Evolutionary conservation across 2,113 vertebrate species (phyloP).

Genomic region (Ctenodactylus gundi): DNA sequence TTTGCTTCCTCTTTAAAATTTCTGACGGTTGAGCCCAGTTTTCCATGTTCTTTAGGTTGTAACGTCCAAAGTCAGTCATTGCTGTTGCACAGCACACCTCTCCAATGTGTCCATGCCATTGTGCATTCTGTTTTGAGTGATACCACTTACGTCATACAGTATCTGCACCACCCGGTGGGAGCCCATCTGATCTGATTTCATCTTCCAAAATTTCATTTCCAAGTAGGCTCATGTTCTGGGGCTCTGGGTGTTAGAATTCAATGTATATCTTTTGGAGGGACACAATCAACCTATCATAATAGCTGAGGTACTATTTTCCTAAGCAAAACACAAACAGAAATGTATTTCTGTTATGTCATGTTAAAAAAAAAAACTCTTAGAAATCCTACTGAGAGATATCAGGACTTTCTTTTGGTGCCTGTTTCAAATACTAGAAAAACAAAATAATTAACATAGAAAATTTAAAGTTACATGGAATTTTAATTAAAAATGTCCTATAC

Average conservation of each 20-base stretch:
- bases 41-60: background rate
- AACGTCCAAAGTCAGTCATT: background rate
- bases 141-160: no score
- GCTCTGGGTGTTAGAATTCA: background rate
- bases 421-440: background rate
- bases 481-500: background rate
- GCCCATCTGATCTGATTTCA: background rate
- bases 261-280: background rate
- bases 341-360: background rate
- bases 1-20: background rate
- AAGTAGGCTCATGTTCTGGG: background rate
- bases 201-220: background rate
- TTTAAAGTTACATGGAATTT: background rate
- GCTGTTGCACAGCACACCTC: no score
- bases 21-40: accelerated
- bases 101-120: no score
- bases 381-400: background rate
- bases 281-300: background rate
- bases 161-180: no score
- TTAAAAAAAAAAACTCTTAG: background rate
- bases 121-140: no score
- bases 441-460: background rate
- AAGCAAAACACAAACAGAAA: background rate
- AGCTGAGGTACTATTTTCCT: background rate
- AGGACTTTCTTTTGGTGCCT: background rate